Evolutionary conservation across 2,797 vertebrate species (phyloP), one percentile per base, ranked within the genome.

Genomic region (Tenualosa ilisha): DNA sequence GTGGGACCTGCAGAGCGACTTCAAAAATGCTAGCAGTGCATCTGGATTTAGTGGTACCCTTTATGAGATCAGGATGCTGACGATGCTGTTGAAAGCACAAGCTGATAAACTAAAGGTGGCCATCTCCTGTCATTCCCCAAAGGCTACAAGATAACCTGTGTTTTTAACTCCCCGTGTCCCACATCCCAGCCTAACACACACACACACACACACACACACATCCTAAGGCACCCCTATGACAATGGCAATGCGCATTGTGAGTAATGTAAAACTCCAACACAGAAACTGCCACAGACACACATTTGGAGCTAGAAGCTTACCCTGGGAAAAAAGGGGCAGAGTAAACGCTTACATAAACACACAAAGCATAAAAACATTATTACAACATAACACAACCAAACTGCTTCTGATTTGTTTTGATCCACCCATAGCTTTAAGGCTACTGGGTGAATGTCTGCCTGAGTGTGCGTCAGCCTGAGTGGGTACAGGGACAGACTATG

Each of bases 131-230:
- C 0, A 13, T 11, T 68, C 12, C 37, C 61, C 8, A 8, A 24
- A 63, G 59, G 59, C 59, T 61, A n/a, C 24, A 65, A 65, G 61
- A 65, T 31, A 26, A 31, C 12, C 11, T 31, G 26, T 68, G 13
- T 31, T 68, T 31, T 13, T 37, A 26, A 9, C n/a, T 50, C 2
- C 12, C 15, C 17, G 15, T 40, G 6, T 46, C 12, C 54, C 17
- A 3, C 24, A 3, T 53, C 51, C 31, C 31, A 31, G 31, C 31
- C 31, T 46, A 46, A 68, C 79, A 87, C 82, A 84, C 82, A 84
- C 53, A 86, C 56, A 82, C 68, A 53, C 81, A 84, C 65, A 72
- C 65, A 68, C 43, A 68, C 84, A 49, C 54, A 83, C 22, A 81
- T 24, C 46, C 46, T 46, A 46, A 46, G 46, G 46, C 63, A 65